phyloP scores from a whole-genome alignment of 2,113 vertebrate genomes.

The Charadrius vociferus region DNA sequence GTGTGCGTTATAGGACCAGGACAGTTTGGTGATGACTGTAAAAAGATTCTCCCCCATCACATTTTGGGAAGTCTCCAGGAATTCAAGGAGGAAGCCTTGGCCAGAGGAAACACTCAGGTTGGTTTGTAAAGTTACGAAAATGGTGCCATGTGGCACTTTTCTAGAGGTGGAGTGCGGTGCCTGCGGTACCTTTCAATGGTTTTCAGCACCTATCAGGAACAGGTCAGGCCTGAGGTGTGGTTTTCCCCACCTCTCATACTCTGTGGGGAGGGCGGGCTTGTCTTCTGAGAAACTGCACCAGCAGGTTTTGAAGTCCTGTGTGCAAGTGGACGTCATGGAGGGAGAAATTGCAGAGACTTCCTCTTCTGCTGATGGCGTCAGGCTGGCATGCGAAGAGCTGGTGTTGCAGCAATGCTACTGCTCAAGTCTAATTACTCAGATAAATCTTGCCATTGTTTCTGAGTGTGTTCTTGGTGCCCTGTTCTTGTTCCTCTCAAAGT shows the following conservation, averaged over 20 bases:
- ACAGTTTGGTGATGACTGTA: constrained; percentile 57
- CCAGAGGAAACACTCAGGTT: constrained; percentile 82
- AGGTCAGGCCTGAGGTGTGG: neutral
- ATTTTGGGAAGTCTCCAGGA: constrained; percentile 88
- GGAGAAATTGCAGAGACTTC: neutral
- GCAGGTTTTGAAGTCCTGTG: constrained; percentile 2
- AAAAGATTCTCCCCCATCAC: constrained; percentile 86
- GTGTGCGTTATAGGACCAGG: constrained; percentile 56
- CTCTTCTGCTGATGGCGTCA: neutral
- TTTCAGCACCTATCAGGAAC: neutral
- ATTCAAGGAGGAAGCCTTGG: constrained; percentile 81
- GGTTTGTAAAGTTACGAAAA: neutral
- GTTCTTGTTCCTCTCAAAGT: neutral
- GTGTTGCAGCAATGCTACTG: neutral
- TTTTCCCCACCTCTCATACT: neutral
- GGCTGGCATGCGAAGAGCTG: neutral
- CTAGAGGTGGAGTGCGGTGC: neutral
- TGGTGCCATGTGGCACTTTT: neutral
- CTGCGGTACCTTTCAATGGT: neutral
- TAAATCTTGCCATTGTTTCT: neutral
- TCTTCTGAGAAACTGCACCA: neutral
- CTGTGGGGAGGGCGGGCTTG: neutral
- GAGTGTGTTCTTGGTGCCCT: neutral
- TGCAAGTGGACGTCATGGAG: neutral
- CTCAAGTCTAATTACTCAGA: neutral